These are phyloP conservation scores for Caenorhabditis sp. DNA, from an alignment of 2,888 invertebrate genomes.

Conservation along the genomic window DNA sequence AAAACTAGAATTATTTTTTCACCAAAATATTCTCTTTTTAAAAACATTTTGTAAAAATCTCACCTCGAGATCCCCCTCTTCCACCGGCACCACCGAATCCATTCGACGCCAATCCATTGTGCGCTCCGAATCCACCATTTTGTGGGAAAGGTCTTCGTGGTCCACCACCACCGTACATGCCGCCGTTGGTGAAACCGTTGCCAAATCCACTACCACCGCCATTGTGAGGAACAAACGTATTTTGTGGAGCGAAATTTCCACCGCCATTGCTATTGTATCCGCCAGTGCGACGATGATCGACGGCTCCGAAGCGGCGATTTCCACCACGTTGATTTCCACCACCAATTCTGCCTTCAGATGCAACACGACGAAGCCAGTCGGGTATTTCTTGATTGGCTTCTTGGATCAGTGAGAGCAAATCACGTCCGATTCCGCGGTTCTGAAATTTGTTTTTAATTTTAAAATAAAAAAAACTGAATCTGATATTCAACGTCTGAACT, in stretches of 20 bases:
- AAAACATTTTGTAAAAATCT: background rate
- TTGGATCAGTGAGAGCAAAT: slow-evolving; percentile 38
- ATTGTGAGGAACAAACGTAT: background rate
- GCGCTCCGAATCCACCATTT: slow-evolving; percentile 37
- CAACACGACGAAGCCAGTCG: slow-evolving; percentile 51
- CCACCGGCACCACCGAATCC: slow-evolving; percentile 9
- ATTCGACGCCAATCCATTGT: slow-evolving; percentile 22
- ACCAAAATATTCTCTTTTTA: background rate
- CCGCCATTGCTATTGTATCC: background rate
- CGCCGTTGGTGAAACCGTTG: background rate
- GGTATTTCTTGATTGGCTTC: slow-evolving; percentile 56
- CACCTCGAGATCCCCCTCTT: slow-evolving; percentile 12
- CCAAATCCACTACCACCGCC: slow-evolving; percentile 6
- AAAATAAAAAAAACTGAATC: background rate
- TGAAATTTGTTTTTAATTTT: slow-evolving; percentile 12
- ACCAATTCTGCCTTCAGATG: slow-evolving; percentile 42
- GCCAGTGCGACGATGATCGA: slow-evolving; percentile 33
- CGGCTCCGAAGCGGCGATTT: slow-evolving; percentile 34
- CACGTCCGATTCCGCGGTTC: slow-evolving; percentile 52
- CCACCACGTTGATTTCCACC: slow-evolving; percentile 14
- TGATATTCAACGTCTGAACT: no score
- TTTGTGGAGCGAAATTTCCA: slow-evolving; percentile 16
- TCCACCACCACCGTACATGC: slow-evolving; percentile 14
- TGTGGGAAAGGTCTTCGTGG: slow-evolving; percentile 26
- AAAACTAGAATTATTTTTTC: background rate